Evolutionary conservation across 2,888 invertebrate species (phyloP).

Genomic region (Andricus curvator): DNA sequence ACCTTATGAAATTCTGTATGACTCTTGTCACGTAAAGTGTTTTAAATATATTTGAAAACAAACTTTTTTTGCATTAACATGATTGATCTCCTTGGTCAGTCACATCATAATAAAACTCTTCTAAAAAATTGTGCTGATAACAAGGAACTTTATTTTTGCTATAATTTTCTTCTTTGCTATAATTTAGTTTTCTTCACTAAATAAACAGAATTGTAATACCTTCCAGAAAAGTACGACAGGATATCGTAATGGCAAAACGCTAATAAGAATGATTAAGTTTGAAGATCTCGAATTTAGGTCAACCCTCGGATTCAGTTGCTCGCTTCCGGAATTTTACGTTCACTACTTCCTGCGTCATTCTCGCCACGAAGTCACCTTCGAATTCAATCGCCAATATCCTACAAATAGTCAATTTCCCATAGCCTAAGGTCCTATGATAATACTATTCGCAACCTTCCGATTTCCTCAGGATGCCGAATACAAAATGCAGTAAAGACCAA

Average conservation of each 20-base stretch:
- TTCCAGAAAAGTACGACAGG: neutral
- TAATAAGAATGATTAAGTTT: neutral
- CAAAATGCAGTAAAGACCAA: neutral
- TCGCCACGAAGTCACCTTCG: neutral
- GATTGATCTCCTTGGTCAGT: no score
- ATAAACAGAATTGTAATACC: neutral
- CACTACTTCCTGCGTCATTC: slow-evolving; percentile 21
- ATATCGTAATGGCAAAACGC: neutral
- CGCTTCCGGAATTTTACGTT: slow-evolving; percentile 1
- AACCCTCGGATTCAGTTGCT: slow-evolving; percentile 1
- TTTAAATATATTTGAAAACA: no score
- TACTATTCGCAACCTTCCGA: neutral
- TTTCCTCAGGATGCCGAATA: neutral
- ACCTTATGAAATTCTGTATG: no score
- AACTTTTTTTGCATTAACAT: no score
- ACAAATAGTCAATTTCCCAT: neutral
- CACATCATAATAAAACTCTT: no score
- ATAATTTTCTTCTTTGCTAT: no score
- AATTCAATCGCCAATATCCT: neutral
- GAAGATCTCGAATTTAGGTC: neutral
- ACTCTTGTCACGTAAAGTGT: no score
- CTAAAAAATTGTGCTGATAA: no score
- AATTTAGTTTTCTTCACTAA: neutral
- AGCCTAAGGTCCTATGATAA: slow-evolving; percentile 8
- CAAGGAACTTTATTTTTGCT: no score